Conservation (phyloP, 2,888 invertebrate species). For the Ochropacha duplaris region DNA sequence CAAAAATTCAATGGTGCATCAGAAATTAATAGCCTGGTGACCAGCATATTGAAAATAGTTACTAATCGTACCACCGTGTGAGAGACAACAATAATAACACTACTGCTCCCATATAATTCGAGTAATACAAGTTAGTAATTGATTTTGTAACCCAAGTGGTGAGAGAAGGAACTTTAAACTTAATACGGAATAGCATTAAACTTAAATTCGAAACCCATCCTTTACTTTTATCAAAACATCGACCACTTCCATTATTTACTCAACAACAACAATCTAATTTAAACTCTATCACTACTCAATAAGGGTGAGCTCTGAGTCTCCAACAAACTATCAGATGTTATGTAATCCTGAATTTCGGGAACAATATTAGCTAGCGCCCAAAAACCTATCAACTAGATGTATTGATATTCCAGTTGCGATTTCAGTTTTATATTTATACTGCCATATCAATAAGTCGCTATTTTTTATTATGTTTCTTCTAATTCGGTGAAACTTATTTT, state of each 20-base stretch:
- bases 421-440: background rate
- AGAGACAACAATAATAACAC: too few species aligned
- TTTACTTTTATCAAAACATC: background rate
- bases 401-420: background rate
- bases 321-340: background rate
- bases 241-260: background rate
- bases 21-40: too few species aligned
- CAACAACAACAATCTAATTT: background rate
- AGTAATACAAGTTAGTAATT: too few species aligned
- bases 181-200: background rate
- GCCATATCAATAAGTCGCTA: too few species aligned
- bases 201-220: background rate
- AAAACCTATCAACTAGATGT: background rate
- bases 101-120: too few species aligned
- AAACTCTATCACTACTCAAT: background rate
- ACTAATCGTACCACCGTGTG: too few species aligned
- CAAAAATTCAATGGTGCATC: too few species aligned
- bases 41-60: too few species aligned
- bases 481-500: too few species aligned
- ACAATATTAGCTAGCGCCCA: background rate
- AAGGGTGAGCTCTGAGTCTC: background rate
- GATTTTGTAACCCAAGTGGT: too few species aligned
- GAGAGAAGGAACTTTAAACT: too few species aligned
- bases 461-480: too few species aligned
- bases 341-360: background rate